phyloP scores from a whole-genome alignment of 2,113 vertebrate genomes.

The Passerina amoena region DNA sequence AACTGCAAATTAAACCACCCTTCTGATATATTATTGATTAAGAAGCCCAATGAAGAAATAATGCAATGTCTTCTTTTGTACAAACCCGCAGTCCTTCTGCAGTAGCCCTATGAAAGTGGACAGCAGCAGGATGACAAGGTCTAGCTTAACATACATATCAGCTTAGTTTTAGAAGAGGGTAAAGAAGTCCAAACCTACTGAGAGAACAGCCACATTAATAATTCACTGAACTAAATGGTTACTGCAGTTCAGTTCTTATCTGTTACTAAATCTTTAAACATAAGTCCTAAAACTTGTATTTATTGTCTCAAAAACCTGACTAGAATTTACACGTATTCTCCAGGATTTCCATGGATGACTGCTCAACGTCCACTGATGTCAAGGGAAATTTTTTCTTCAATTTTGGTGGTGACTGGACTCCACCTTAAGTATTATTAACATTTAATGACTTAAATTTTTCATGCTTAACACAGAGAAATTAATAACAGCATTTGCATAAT shows the following conservation, averaged over 20 bases:
- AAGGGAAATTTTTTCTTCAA: not conserved
- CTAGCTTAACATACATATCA: not conserved
- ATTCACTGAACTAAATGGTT: not conserved
- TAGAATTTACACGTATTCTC: not conserved
- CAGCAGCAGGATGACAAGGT: not conserved
- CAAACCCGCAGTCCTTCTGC: not conserved
- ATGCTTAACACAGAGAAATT: not conserved
- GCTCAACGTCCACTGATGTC: not conserved
- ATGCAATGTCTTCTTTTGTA: not conserved
- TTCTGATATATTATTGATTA: not conserved
- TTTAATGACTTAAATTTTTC: not conserved
- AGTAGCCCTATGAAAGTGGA: not conserved
- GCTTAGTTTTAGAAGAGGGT: not conserved
- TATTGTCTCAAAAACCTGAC: not conserved
- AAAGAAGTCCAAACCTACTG: not conserved
- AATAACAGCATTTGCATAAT: not conserved
- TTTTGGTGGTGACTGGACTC: not conserved
- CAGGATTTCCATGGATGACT: not conserved
- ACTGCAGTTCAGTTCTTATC: not conserved
- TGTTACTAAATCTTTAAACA: not conserved
- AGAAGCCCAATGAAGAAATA: not conserved
- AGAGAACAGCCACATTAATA: not conserved
- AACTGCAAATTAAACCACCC: not conserved
- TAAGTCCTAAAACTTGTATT: not conserved
- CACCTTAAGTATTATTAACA: not conserved